Evolutionary conservation across 2,888 invertebrate species (phyloP).

Genomic region (Spisula subtruncata): DNA sequence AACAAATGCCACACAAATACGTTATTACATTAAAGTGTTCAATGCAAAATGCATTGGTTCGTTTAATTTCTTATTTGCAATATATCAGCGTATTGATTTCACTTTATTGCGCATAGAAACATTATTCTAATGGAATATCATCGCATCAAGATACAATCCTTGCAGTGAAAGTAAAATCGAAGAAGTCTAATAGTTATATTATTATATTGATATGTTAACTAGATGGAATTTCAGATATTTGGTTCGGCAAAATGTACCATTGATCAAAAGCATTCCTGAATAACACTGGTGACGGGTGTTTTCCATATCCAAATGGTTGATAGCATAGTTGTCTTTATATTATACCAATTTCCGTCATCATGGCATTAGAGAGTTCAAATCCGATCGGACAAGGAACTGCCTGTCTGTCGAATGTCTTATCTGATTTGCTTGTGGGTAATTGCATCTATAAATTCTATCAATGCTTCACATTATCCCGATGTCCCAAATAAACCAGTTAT

Average conservation of each 20-base stretch:
- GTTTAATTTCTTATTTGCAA: not conserved
- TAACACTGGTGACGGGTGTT: not conserved
- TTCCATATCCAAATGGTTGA: not conserved
- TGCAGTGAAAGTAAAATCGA: not conserved
- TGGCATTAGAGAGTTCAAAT: not conserved
- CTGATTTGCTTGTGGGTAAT: not conserved
- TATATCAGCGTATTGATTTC: not conserved
- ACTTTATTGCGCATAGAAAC: not conserved
- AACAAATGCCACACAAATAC: not conserved
- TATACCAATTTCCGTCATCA: not conserved
- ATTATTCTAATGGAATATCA: constrained; percentile 5
- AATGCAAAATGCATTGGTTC: not conserved
- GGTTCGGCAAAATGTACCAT: too few species aligned
- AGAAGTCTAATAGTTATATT: not conserved
- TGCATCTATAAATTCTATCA: not conserved
- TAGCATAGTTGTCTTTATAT: not conserved
- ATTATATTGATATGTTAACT: not conserved
- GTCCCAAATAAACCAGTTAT: not conserved
- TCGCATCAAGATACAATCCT: not conserved
- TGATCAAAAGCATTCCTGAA: not conserved
- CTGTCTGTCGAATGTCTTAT: not conserved
- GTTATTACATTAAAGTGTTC: not conserved
- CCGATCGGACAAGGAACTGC: not conserved
- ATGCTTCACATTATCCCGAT: not conserved
- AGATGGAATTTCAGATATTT: not conserved